Conservation (phyloP, 2,113 vertebrate genomes). For the Centropristis striata region DNA sequence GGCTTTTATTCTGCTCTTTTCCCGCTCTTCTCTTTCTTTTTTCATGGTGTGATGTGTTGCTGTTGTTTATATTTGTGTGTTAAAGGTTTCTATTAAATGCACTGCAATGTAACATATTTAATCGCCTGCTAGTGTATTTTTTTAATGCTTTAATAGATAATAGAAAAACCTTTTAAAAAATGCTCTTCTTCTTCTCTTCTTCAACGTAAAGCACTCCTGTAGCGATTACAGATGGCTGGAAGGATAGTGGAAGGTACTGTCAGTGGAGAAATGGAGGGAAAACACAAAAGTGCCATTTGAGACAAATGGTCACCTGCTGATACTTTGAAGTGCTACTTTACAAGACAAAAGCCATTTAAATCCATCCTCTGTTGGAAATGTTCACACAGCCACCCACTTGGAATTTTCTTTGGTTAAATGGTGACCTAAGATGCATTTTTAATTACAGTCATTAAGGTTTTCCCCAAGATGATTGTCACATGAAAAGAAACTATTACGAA, state of each 20-base stretch:
- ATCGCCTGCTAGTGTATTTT: conserved; percentile 4
- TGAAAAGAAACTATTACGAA: not conserved
- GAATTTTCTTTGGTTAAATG: not conserved
- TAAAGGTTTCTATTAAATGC: conserved; percentile 48
- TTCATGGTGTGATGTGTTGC: not conserved
- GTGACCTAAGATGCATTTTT: not conserved
- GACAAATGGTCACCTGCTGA: conserved; percentile 80
- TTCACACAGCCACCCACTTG: not conserved
- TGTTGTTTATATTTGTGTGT: conserved; percentile 46
- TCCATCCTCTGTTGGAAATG: conserved; percentile 35
- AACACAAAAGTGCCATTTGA: conserved; percentile 56
- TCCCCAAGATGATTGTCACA: not conserved
- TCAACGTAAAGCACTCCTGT: too few relatives aligned
- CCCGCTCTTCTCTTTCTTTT: not conserved
- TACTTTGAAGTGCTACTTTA: conserved; percentile 73
- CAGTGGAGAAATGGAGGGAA: conserved; percentile 78
- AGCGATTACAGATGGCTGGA: too few relatives aligned
- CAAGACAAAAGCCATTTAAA: conserved; percentile 76
- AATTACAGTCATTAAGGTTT: not conserved
- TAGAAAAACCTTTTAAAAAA: too few relatives aligned
- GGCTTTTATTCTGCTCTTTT: not conserved
- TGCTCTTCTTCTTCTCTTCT: too few relatives aligned
- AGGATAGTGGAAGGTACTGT: too few relatives aligned
- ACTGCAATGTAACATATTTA: not conserved
- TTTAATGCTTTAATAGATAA: not conserved